Conservation (phyloP, 2,113 vertebrate genomes). For the Lonchura striata region DNA sequence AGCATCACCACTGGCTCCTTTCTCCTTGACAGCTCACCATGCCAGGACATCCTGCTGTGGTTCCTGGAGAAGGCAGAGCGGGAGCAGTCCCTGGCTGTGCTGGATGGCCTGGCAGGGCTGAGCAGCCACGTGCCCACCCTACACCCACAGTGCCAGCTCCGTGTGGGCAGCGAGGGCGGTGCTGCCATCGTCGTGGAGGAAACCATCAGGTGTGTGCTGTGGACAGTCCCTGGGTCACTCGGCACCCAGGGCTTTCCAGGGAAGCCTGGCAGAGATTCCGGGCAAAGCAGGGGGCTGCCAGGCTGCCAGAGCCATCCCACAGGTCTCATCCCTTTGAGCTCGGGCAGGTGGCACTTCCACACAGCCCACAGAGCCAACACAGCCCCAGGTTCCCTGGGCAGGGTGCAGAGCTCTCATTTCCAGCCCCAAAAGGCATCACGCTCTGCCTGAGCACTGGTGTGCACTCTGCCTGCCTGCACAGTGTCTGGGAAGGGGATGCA, state of each 20-base stretch:
- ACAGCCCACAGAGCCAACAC: background rate
- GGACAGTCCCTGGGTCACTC: background rate
- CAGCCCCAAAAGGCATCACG: accelerated
- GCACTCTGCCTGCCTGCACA: accelerated
- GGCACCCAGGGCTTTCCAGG: background rate
- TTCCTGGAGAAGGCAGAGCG: constrained; percentile 79
- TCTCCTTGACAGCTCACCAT: constrained; percentile 76
- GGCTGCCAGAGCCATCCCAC: background rate
- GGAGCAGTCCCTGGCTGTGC: constrained; percentile 55
- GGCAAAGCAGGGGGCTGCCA: accelerated
- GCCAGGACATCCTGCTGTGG: constrained; percentile 91
- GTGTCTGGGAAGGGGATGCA: background rate
- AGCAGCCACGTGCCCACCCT: constrained; percentile 34
- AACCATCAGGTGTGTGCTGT: constrained; percentile 74
- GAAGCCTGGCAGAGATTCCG: background rate
- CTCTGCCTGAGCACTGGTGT: accelerated
- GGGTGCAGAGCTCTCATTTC: background rate
- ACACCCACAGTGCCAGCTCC: constrained; percentile 74
- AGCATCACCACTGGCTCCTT: background rate
- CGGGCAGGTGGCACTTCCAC: background rate
- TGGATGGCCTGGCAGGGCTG: constrained; percentile 79
- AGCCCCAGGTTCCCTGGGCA: accelerated
- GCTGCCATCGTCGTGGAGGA: constrained; percentile 67
- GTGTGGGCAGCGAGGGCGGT: constrained; percentile 80
- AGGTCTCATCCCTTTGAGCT: accelerated